Conservation (phyloP, 2,113 vertebrate species). For the Ceyx cyanopectus region DNA sequence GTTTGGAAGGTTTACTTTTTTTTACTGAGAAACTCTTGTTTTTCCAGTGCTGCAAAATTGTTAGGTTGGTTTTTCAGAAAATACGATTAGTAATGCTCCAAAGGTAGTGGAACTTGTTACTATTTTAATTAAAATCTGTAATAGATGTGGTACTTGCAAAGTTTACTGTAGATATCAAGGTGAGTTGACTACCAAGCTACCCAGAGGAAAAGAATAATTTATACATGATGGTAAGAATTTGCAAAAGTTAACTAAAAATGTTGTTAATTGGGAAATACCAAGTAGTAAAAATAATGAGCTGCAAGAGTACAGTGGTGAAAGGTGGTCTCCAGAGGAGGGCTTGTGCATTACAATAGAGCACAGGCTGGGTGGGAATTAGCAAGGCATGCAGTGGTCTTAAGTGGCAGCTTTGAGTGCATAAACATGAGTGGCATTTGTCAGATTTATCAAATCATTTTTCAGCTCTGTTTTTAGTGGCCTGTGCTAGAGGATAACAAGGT, state of each 20-base stretch:
- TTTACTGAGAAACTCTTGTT: background rate
- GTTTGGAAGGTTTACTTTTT: background rate
- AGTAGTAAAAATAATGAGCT: background rate
- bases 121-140: background rate
- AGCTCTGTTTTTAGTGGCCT: background rate
- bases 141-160: background rate
- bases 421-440: background rate
- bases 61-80: background rate
- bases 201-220: background rate
- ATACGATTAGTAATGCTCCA: background rate
- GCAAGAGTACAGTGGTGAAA: background rate
- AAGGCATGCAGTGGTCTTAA: background rate
- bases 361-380: background rate
- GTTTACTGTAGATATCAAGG: background rate
- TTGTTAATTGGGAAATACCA: background rate
- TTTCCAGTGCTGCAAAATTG: background rate
- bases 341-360: background rate
- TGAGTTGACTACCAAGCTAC: background rate
- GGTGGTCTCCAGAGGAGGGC: background rate
- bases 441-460: background rate
- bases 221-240: background rate
- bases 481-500: background rate
- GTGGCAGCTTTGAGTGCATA: background rate
- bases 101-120: background rate
- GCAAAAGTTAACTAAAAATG: accelerated